These are phyloP conservation scores for Delichon dasypus DNA, from an alignment of 2,797 vertebrate genomes.

Conservation along the genomic window DNA sequence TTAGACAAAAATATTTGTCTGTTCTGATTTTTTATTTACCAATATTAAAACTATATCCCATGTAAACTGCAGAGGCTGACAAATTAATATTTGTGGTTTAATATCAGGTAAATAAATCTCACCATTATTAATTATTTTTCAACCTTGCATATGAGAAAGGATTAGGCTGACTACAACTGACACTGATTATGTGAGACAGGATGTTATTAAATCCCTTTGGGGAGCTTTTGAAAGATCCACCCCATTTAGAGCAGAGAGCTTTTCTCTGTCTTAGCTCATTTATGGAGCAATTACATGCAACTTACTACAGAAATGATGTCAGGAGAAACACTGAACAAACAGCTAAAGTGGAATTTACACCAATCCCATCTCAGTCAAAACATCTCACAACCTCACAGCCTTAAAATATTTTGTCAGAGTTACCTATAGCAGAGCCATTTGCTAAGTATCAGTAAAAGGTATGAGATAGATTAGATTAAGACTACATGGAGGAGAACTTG, in stretches of 20 bases:
- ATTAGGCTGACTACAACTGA: slow-evolving; percentile 37
- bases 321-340: slow-evolving; percentile 2
- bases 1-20: background rate
- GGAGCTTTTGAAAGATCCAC: slow-evolving; percentile 25
- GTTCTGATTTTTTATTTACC: background rate
- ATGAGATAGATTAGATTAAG: background rate
- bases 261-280: slow-evolving; percentile 45
- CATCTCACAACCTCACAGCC: background rate
- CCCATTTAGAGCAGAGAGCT: background rate
- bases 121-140: slow-evolving; percentile 55
- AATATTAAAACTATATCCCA: background rate
- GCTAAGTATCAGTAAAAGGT: background rate
- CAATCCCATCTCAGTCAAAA: background rate
- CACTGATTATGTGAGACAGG: slow-evolving; percentile 52
- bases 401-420: background rate
- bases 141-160: slow-evolving; percentile 35
- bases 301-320: background rate
- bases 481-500: background rate
- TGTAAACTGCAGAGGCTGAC: background rate
- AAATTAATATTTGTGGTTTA: slow-evolving; percentile 28
- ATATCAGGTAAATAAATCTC: slow-evolving; percentile 49
- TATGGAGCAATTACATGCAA: slow-evolving; percentile 16
- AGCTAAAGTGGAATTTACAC: background rate
- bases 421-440: background rate
- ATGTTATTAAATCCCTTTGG: slow-evolving; percentile 48